Conservation (phyloP, 1,140 invertebrate species). For the Luehdorfia chinensis region DNA sequence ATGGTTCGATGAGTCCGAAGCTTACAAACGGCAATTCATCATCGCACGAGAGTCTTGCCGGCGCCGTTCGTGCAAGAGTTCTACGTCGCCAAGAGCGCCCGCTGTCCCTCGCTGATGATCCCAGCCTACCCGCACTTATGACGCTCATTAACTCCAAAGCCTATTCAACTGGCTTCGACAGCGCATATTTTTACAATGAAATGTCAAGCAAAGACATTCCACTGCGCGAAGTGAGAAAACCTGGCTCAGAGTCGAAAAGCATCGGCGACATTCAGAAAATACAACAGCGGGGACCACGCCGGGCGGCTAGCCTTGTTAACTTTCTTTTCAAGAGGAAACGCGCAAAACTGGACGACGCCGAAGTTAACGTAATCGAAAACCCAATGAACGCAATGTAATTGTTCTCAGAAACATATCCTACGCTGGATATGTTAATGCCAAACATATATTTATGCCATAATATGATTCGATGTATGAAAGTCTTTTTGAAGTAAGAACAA, state of each 20-base stretch:
- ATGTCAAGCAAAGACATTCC: conserved; percentile 28
- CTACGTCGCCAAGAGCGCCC: conserved; percentile 39
- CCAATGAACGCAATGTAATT: conserved; percentile 50
- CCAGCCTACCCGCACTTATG: conserved; percentile 30
- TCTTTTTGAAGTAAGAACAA: no score
- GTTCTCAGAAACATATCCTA: no score
- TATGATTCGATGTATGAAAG: no score
- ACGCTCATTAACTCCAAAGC: conserved; percentile 39
- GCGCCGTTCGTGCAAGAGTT: conserved; percentile 44
- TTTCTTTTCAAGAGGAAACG: conserved; percentile 43
- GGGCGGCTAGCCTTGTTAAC: conserved; percentile 48
- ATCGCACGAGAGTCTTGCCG: conserved; percentile 42
- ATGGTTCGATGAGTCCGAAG: conserved; percentile 33
- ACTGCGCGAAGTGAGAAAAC: conserved; percentile 27
- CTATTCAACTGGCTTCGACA: conserved; percentile 37
- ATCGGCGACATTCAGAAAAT: conserved; percentile 41
- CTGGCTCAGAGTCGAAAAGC: conserved; percentile 32
- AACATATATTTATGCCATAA: no score
- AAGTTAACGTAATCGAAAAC: conserved; percentile 51
- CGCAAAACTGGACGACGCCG: conserved; percentile 14
- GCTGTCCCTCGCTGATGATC: conserved; percentile 39
- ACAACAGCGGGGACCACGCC: conserved; percentile 34
- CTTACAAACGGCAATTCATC: conserved; percentile 23
- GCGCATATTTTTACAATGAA: conserved; percentile 15
- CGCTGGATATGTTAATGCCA: no score